Evolutionary conservation across 2,113 vertebrate genomes (phyloP), one percentile per base, ranked within the genome.

Genomic region (Myrmophylax atrothorax): DNA sequence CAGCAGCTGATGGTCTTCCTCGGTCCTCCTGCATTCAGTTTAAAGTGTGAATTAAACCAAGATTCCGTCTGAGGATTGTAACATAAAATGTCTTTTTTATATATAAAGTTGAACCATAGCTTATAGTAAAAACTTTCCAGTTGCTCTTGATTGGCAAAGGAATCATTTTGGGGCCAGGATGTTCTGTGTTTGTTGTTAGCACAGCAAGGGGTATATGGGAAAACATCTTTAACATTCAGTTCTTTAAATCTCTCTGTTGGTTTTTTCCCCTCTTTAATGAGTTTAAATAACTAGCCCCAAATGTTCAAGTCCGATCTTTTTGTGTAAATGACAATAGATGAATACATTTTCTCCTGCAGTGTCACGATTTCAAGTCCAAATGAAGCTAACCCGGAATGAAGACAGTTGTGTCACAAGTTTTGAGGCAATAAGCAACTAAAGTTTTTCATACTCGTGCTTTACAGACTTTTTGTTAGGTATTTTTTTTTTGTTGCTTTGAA

Each of bases 241-340:
- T 90, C 35, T 84, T 90, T 92, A 67, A 84, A 67, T 87, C 50
- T 80, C 35, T 76, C 20, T 35, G 9, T 74, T 62, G 22, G 1
- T 1, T 18, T 38, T 20, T 47, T 49, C 11, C 12, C 31, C 24
- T 37, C 28, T 91, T 95, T 46, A 89, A 75, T 92, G 74, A 72
- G 53, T 93, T 79, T 69, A 81, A 94, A 81, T 94, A 93, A 94
- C 78, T 47, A 84, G 62, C 68, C 29, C 87, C 72, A 90, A 80
- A 91, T 94, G 72, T 90, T 59, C 82, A 70, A 94, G 76, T 86
- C 72, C 52, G 31, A 73, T 77, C 37, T 94, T 94, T 95, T 73
- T 82, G 76, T 90, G 53, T 67, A 70, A 66, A 87, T 80, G 56
- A 93, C 88, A 93, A 93, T 84, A 89, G 79, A 84, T 53, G 60